Conservation (phyloP, 2,888 invertebrate genomes). For the Lampropteryx suffumata region DNA sequence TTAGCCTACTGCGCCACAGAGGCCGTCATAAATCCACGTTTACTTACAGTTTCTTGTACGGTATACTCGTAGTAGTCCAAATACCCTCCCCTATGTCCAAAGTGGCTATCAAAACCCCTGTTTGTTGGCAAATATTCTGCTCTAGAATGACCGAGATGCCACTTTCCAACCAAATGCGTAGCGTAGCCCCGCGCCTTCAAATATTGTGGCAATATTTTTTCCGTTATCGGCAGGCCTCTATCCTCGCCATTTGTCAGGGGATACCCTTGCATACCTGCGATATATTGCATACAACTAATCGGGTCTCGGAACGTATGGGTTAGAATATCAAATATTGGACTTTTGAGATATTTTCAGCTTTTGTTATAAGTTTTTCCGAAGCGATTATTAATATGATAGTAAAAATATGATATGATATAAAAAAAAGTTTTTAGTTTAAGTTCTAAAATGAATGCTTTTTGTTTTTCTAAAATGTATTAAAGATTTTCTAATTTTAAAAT, state of each 20-base stretch:
- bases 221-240: conserved; percentile 66
- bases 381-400: no score
- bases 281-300: conserved; percentile 22
- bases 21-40: no score
- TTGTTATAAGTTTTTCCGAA: neutral
- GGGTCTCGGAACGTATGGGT: conserved; percentile 12
- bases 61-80: conserved; percentile 89
- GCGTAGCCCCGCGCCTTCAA: conserved; percentile 86
- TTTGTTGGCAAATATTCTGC: conserved; percentile 85
- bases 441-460: no score
- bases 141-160: conserved; percentile 85
- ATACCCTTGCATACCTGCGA: conserved; percentile 71
- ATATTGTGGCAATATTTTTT: conserved; percentile 84
- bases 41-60: conserved; percentile 58
- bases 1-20: no score
- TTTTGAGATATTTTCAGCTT: neutral
- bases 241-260: conserved; percentile 70
- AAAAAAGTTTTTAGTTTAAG: no score
- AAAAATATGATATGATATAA: no score
- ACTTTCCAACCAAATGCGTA: conserved; percentile 92
- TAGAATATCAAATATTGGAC: conserved; percentile 13
- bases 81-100: conserved; percentile 92
- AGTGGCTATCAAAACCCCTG: conserved; percentile 92
- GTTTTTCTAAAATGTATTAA: no score
- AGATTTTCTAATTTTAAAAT: no score